Evolutionary conservation across 2,113 vertebrate genomes (phyloP), one percentile per base, ranked within the genome.

Genomic region (Ellobius talpinus): DNA sequence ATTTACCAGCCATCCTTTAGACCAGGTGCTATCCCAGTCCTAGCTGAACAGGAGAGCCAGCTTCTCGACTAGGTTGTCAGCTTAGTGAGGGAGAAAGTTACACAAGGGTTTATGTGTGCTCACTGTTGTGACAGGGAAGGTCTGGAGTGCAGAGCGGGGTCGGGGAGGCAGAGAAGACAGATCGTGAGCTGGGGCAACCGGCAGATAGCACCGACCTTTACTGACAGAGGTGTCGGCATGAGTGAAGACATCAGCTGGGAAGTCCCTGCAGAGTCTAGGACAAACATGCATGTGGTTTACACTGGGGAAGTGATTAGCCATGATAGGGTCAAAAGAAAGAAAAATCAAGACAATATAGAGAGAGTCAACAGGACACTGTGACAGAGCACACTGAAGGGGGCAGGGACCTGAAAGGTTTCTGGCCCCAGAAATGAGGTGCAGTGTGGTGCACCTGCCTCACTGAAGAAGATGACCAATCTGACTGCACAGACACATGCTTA

Each of bases 1-100:
- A 94, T 66, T 81, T 72, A 72, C 47, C 90, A 94, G 82, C 39
- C 61, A 93, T n/a, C 12, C 50, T 58, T 65, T 84, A 73, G 23
- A 68, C 19, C 0, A 94, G 29, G 65, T 50, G 65, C 42, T 81
- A 9, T 42, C 79, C 79, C 52, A 29, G 10, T 42, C 29, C 31
- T 52, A 13, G 79, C 81, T 31, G 90, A 29, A 74, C 0, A 89
- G 52, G 8, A 87, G 10, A 84, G 24, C 42, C 91, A 45, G 39
- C 94, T 47, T 81, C 87, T 93, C 81, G 45, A 96, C 16, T 86
- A 39, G 66, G 0, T 90, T 93, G 17, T 87, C 31, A 58, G 26
- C 52, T 29, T n/a, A 84, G 9, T 79, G 3, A 50, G 33, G 11
- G 94, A 93, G 95, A 94, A 76, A 11, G 87, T 13, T 82, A 74